Evolutionary conservation across 1,140 invertebrate genomes (phyloP).

Genomic region (Lucilia sericata): DNA sequence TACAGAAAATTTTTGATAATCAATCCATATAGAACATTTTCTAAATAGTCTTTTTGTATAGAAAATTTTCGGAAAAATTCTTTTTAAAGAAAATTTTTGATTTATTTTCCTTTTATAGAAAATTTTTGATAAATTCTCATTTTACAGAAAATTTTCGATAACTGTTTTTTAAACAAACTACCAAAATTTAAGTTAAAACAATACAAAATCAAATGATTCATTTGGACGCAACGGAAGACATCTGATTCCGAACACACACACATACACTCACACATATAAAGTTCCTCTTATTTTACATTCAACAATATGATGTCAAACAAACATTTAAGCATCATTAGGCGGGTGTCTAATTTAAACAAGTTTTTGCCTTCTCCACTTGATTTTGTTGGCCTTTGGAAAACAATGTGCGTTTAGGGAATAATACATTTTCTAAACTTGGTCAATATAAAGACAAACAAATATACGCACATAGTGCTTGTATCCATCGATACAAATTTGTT

Average conservation of each 20-base stretch:
- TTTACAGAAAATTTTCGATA: too few species aligned
- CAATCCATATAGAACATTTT: too few species aligned
- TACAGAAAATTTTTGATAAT: too few species aligned
- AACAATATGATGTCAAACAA: slow-evolving; percentile 22
- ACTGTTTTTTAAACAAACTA: background rate
- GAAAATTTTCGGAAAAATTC: too few species aligned
- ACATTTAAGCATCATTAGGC: slow-evolving; percentile 41
- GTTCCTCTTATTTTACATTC: background rate
- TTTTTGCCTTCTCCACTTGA: slow-evolving; percentile 2
- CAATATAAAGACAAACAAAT: background rate
- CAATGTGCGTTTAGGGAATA: slow-evolving; percentile 40
- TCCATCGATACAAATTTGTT: background rate
- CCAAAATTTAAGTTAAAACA: background rate
- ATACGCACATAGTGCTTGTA: background rate
- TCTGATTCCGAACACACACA: background rate
- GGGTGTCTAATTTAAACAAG: slow-evolving; percentile 38
- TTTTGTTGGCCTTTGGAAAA: background rate
- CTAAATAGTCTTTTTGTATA: too few species aligned
- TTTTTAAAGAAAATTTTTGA: too few species aligned
- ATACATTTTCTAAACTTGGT: slow-evolving; percentile 18
- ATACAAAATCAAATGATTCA: background rate
- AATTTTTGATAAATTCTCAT: too few species aligned
- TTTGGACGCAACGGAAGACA: background rate
- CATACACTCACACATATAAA: too few species aligned
- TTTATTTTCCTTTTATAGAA: too few species aligned